phyloP scores from a whole-genome alignment of 2,888 invertebrate species.

The Liodrosophila aerea region DNA sequence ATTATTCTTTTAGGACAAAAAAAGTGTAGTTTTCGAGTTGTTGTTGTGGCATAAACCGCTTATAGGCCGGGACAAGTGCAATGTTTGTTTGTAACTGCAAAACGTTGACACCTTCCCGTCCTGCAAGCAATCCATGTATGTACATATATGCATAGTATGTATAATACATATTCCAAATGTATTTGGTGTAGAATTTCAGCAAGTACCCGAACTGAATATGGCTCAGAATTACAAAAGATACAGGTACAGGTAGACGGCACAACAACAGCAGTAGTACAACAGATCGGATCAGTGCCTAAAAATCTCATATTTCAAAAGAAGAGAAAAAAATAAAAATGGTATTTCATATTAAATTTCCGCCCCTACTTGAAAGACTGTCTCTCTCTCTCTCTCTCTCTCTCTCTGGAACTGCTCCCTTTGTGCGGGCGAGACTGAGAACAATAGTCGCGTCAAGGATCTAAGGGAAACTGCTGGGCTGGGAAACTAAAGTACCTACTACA shows the following conservation, averaged over 20 bases:
- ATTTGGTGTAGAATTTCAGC: conserved; percentile 51
- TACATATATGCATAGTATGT: not conserved
- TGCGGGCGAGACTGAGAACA: conserved; percentile 58
- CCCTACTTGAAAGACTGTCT: conserved; percentile 66
- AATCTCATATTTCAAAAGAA: conserved; percentile 68
- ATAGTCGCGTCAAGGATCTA: conserved; percentile 54
- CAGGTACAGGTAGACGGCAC: conserved; percentile 52
- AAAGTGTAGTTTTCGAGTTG: no score
- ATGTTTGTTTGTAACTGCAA: conserved; percentile 83
- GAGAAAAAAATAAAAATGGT: conserved; percentile 27
- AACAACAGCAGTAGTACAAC: conserved; percentile 8
- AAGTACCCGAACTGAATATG: conserved; percentile 31
- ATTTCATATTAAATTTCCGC: conserved; percentile 81
- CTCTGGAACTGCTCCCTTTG: conserved; percentile 36
- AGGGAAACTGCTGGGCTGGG: conserved; percentile 22
- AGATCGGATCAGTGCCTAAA: conserved; percentile 47
- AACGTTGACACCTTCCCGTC: conserved; percentile 82
- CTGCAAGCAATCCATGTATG: conserved; percentile 70
- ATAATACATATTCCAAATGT: not conserved
- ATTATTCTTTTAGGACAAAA: no score
- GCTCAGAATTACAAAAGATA: conserved; percentile 14
- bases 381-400: conserved; percentile 6
- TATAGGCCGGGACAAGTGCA: conserved; percentile 88
- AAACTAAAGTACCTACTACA: conserved; percentile 48
- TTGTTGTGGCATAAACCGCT: conserved; percentile 71